Evolutionary conservation across 1,140 invertebrate genomes (phyloP).

Genomic region (Ostrea edulis): DNA sequence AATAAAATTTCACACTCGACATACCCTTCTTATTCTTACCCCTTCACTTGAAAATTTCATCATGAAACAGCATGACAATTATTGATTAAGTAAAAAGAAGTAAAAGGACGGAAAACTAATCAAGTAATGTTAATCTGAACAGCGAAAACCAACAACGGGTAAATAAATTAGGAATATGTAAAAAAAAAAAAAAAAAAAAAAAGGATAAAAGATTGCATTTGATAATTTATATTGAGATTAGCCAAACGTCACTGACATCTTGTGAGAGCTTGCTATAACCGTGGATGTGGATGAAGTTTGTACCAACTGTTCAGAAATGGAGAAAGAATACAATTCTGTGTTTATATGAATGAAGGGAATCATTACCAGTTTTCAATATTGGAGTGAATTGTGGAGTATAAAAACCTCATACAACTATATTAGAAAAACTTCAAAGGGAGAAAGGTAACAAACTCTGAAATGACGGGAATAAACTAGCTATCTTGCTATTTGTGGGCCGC

Average conservation of each 20-base stretch:
- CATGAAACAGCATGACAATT: constrained; percentile 12
- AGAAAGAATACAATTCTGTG: not conserved
- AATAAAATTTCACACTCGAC: constrained; percentile 6
- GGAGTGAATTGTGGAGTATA: not conserved
- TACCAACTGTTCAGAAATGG: constrained; percentile 8
- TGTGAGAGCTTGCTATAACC: not conserved
- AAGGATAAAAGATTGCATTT: not conserved
- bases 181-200: not conserved
- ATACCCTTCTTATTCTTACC: constrained; percentile 19
- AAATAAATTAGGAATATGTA: constrained; percentile 11
- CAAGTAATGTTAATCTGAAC: constrained; percentile 31
- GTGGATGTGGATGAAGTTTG: not conserved
- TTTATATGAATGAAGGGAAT: constrained; percentile 20
- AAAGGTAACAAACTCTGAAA: not conserved
- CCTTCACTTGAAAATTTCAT: constrained; percentile 17
- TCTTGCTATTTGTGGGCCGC: not conserved
- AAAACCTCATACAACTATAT: not conserved
- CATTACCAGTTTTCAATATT: not conserved
- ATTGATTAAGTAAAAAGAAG: constrained; percentile 26
- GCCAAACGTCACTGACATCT: constrained; percentile 3
- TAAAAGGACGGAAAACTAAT: constrained; percentile 29
- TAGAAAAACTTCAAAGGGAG: not conserved
- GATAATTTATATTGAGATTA: constrained; percentile 1
- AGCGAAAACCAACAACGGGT: not conserved
- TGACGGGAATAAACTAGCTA: not conserved